These are phyloP conservation scores for Hucho hucho DNA, from an alignment of 2,113 vertebrate genomes.

Conservation along the genomic window DNA sequence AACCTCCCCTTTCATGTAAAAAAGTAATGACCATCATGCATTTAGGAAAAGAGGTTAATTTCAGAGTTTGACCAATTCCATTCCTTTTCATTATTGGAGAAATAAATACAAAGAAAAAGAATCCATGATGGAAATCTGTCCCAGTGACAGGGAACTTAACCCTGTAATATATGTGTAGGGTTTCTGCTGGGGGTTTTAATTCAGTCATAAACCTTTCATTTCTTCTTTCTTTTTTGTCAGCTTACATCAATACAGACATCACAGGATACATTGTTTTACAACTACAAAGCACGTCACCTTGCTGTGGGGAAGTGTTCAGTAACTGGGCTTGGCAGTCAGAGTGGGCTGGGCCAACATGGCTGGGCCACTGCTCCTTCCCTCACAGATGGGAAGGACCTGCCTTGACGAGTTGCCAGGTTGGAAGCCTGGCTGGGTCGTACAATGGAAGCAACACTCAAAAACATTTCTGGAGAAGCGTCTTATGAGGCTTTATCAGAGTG, in stretches of 20 bases:
- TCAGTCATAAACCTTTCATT: constrained; percentile 56
- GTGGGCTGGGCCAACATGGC: background rate
- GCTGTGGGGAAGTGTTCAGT: constrained; percentile 40
- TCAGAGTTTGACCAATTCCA: no score
- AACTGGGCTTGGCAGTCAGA: background rate
- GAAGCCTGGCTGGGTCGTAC: constrained; percentile 6
- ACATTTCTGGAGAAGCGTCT: constrained; percentile 20
- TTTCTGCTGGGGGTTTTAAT: constrained; percentile 24
- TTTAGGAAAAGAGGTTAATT: no score
- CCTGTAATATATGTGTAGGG: background rate
- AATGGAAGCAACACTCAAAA: constrained; percentile 19
- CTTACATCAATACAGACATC: constrained; percentile 82
- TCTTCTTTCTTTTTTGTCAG: constrained; percentile 60
- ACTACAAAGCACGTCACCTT: constrained; percentile 78
- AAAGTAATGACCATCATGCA: no score
- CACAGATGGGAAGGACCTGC: background rate
- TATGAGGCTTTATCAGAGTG: background rate
- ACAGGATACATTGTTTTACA: constrained; percentile 85
- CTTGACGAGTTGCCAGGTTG: constrained; percentile 1
- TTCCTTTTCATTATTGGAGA: no score
- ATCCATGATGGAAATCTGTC: no score
- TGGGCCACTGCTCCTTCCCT: background rate
- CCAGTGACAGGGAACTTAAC: no score
- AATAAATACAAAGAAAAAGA: no score
- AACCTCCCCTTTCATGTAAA: no score